Conservation (phyloP, 2,113 vertebrate species). For the Nothocercus julius region DNA sequence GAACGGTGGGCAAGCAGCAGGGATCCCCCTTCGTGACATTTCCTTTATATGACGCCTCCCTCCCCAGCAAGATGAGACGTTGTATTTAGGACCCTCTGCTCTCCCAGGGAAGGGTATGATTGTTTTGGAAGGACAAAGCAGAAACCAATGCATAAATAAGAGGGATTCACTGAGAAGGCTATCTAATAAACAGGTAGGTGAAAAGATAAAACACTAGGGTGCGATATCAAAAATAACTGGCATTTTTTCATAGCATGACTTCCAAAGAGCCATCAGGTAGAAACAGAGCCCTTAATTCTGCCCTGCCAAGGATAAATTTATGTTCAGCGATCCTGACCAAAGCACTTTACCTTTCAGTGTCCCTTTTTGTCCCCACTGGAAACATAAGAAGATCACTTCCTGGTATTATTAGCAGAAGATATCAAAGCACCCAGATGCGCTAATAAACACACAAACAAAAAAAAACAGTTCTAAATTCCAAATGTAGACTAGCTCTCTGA, state of each 20-base stretch:
- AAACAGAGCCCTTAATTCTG: neutral
- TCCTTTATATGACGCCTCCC: neutral
- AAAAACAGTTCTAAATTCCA: neutral
- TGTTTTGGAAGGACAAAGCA: constrained; percentile 1
- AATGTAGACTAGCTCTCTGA: neutral
- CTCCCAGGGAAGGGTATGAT: neutral
- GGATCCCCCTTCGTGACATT: neutral
- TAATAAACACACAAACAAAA: neutral
- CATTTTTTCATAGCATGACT: neutral
- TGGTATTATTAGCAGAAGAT: neutral
- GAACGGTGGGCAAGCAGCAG: neutral
- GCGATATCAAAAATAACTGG: neutral
- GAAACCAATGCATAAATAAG: neutral
- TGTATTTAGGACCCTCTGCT: neutral
- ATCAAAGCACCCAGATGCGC: neutral
- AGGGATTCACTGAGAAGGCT: neutral
- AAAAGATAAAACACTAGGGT: neutral
- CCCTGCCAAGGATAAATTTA: neutral
- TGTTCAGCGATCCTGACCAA: neutral
- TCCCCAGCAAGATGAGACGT: neutral
- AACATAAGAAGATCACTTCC: neutral
- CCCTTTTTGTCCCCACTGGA: neutral
- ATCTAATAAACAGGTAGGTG: neutral
- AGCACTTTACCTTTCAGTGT: neutral
- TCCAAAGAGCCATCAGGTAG: neutral